Percentiles rank a stretch among this genome's conserved stretches.
Evolutionary conservation across 2,888 invertebrate species (phyloP).

Genomic region (Drosophila diplacantha): DNA sequence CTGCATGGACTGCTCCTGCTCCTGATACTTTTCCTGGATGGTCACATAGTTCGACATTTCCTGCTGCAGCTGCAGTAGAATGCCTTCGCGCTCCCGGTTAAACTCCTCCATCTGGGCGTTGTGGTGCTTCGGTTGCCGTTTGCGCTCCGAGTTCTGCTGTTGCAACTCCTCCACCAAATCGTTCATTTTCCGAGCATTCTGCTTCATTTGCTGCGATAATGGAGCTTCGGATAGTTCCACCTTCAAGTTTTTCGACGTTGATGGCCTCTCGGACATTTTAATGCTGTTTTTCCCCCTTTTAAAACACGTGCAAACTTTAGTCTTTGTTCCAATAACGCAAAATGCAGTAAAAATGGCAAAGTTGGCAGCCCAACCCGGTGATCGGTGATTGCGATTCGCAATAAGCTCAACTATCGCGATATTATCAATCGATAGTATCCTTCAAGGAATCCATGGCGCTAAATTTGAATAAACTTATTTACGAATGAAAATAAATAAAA

Average conservation of each 20-base stretch:
- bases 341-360: background rate
- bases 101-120: constrained; percentile 9
- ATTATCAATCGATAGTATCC: background rate
- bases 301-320: background rate
- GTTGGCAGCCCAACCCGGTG: background rate
- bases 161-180: constrained; percentile 14
- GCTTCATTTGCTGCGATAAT: constrained; percentile 12
- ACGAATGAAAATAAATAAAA: no score
- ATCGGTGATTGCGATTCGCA: background rate
- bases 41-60: constrained; percentile 19
- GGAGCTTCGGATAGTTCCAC: background rate
- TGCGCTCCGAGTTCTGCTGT: background rate
- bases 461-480: background rate
- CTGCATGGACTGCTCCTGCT: constrained; percentile 17
- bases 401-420: background rate
- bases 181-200: constrained; percentile 10
- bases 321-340: background rate
- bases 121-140: background rate
- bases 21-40: constrained; percentile 21
- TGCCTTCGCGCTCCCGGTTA: constrained; percentile 6
- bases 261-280: background rate
- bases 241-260: background rate
- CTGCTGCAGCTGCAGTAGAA: constrained; percentile 13
- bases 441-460: no score
- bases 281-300: background rate